These are phyloP conservation scores for Hippasteria phrygiana DNA, from an alignment of 53 echinoderm and acorn worm species.

Conservation along the genomic window DNA sequence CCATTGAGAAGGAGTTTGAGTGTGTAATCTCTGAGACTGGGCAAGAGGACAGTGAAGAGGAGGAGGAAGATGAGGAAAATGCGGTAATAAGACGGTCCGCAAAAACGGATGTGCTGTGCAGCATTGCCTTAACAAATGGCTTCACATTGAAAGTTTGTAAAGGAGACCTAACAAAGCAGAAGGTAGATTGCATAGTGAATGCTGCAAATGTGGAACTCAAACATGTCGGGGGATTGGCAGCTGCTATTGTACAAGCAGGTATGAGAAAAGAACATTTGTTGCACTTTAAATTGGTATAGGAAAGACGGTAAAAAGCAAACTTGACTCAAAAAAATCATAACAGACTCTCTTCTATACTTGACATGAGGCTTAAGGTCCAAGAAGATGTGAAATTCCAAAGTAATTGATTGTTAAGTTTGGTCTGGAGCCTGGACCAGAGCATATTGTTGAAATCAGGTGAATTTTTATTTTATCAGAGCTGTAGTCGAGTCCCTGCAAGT, in stretches of 20 bases:
- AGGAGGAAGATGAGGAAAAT: background rate
- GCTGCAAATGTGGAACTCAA: slow-evolving; percentile 58
- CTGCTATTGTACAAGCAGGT: slow-evolving; percentile 69
- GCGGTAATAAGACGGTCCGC: background rate
- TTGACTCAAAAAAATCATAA: too few relatives aligned
- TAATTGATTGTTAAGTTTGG: too few relatives aligned
- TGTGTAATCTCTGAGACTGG: slow-evolving; percentile 52
- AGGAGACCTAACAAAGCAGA: slow-evolving; percentile 67
- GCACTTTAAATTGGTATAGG: too few relatives aligned
- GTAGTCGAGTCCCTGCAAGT: too few relatives aligned
- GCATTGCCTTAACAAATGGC: slow-evolving; percentile 22
- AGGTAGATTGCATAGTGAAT: slow-evolving; percentile 75
- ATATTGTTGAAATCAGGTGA: too few relatives aligned
- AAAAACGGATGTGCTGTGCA: slow-evolving; percentile 21
- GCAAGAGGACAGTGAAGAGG: slow-evolving; percentile 13
- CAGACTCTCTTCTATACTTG: too few relatives aligned
- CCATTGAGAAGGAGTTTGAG: slow-evolving; percentile 2
- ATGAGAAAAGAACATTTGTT: too few relatives aligned
- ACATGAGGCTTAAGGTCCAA: too few relatives aligned
- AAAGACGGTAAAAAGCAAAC: too few relatives aligned
- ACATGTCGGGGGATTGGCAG: slow-evolving; percentile 70
- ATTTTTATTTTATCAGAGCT: too few relatives aligned
- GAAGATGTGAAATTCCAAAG: too few relatives aligned
- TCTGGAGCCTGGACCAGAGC: too few relatives aligned
- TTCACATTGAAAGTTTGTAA: slow-evolving; percentile 51